A percentile compares a stretch with the other conserved stretches of the same genome.
Conservation (phyloP, 2,113 vertebrate genomes). For the Promerops cafer region DNA sequence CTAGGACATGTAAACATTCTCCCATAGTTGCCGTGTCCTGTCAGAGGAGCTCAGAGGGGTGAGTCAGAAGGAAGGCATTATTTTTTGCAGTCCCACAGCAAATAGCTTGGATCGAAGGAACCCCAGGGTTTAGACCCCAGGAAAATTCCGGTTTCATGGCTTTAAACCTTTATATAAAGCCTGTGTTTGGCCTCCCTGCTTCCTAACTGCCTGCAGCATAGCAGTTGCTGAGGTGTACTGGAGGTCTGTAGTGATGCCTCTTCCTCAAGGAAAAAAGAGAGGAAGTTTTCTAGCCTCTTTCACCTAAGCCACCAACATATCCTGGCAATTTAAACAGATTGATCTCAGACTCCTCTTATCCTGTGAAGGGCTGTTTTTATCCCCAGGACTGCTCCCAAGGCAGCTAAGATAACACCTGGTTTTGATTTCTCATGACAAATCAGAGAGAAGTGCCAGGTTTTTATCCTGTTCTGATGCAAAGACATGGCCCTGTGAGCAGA, state of each 20-base stretch:
- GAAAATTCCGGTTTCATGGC: neutral
- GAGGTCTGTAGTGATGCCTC: neutral
- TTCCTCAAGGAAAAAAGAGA: neutral
- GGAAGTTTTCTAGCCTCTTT: neutral
- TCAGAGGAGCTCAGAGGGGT: neutral
- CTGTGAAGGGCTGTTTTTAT: neutral
- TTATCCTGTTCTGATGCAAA: neutral
- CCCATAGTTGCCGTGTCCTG: neutral
- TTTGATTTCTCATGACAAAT: neutral
- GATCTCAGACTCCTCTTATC: neutral
- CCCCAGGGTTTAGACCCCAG: neutral
- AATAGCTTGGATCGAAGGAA: neutral
- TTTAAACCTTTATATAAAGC: neutral
- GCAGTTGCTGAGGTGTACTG: neutral
- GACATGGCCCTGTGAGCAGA: neutral
- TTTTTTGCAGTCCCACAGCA: neutral
- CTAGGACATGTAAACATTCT: neutral
- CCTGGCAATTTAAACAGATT: neutral
- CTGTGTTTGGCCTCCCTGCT: neutral
- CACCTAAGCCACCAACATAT: neutral
- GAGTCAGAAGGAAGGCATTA: neutral
- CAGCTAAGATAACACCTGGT: neutral
- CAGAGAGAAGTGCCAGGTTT: neutral
- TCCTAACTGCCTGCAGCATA: neutral
- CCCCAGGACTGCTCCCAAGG: neutral